phyloP scores from a whole-genome alignment of 2,797 vertebrate species.

The Argentina silus region DNA sequence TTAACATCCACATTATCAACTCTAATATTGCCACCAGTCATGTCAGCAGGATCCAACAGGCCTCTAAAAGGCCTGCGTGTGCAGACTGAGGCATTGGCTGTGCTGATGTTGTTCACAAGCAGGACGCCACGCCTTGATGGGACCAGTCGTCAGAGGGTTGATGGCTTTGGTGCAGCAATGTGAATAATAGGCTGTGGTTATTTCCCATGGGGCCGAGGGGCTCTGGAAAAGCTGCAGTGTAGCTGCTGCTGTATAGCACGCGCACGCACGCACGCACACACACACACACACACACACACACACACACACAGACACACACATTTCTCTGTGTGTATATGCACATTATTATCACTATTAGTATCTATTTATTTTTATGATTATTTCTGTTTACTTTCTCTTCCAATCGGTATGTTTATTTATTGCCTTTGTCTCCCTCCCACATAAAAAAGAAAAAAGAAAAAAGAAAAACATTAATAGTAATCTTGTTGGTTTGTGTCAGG shows the following conservation, averaged over 20 bases:
- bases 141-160: slow-evolving; percentile 2
- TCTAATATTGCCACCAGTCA: not conserved
- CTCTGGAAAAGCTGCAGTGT: not conserved
- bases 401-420: not conserved
- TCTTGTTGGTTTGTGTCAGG: no score
- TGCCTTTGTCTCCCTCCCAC: no score
- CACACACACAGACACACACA: not conserved
- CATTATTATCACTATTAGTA: no score
- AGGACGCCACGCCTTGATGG: slow-evolving; percentile 12
- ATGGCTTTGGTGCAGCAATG: slow-evolving; percentile 20
- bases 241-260: not conserved
- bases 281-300: not conserved
- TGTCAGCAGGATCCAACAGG: not conserved
- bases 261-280: not conserved
- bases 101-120: slow-evolving; percentile 14
- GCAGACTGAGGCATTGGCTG: not conserved
- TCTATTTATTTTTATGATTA: no score
- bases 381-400: not conserved
- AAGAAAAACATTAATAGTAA: no score
- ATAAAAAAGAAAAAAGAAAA: no score
- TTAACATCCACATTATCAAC: not conserved
- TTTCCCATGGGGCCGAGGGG: slow-evolving; percentile 6
- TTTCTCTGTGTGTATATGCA: not conserved
- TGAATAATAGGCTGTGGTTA: slow-evolving; percentile 13
- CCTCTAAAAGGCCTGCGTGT: not conserved